Evolutionary conservation across 2,113 vertebrate genomes (phyloP), one percentile per base, ranked within the genome.

Genomic region (Psophia crepitans): DNA sequence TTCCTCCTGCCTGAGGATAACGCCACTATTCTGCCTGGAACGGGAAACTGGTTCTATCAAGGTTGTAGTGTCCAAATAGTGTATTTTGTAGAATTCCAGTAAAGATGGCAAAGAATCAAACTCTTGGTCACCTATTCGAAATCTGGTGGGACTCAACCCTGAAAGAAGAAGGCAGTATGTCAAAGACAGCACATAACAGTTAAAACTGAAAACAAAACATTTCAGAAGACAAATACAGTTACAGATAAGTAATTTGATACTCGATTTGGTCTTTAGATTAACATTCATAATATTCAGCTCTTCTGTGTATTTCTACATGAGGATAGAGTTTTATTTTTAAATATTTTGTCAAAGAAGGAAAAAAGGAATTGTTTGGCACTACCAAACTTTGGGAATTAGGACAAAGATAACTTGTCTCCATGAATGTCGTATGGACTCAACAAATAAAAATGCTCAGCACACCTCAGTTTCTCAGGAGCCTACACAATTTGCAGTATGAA

Each of bases 21-120:
- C 98, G 5, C 98, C 99, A 69, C 98, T 98, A 49, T 98, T 97
- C 96, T 99, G 99, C 97, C 98, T 99, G 94, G 99, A 98, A 96
- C 99, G 99, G 92, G 99, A 98, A 97, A 99, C 98, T 21, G 99
- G 99, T 79, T 99, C 99, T 97, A 99, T 99, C 97, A 99, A 98
- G 44, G 99, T 99, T 97, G 99, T 99, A 98, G 99, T 99, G 98
- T 99, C 99, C 98, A 99, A 98, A 98, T 99, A 99, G 98, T 99
- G 99, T 97, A 99, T 99, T 98, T 99, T 99, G 97, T 99, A 99
- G 98, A 99, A 99, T 98, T 99, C 99, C 97, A 99, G 98, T 98
- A 99, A 98, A 96, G 99, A 98, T 49, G 99, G 98, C 93, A 99
- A 98, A 61, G 99, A 99, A 24, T 99, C 99, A 94, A 99, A 99